phyloP scores from a whole-genome alignment of 2,113 vertebrate genomes.

The Lepus americanus region DNA sequence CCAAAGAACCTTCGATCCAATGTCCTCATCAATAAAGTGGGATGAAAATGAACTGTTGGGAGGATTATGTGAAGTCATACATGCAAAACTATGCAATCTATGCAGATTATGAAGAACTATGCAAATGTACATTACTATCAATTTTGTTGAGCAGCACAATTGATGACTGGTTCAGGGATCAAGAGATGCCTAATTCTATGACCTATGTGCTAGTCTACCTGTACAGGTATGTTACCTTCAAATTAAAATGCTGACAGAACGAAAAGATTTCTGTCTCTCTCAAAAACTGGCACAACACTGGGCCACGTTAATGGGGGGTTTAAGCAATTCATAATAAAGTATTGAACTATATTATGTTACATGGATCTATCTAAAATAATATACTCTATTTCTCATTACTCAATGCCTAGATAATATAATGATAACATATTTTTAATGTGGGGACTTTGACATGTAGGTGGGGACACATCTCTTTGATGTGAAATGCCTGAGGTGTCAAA shows the following conservation, averaged over 20 bases:
- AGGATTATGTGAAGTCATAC: background rate
- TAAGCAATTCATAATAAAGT: background rate
- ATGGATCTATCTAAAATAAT: background rate
- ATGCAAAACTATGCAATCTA: background rate
- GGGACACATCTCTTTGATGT: background rate
- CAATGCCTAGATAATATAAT: background rate
- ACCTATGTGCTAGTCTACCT: background rate
- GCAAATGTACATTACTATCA: background rate
- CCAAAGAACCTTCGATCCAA: rapidly evolving
- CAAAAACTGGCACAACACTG: background rate
- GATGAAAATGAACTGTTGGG: rapidly evolving
- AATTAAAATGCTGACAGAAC: background rate
- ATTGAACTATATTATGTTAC: background rate
- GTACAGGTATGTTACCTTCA: background rate
- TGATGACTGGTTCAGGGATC: background rate
- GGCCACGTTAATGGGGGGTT: background rate
- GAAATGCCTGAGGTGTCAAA: background rate
- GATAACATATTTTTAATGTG: background rate
- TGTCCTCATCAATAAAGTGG: background rate
- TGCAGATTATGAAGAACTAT: background rate
- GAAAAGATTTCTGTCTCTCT: background rate
- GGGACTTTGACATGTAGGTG: background rate
- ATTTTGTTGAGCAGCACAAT: background rate
- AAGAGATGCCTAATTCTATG: background rate
- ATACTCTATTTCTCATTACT: background rate